Evolutionary conservation across 2,797 vertebrate genomes (phyloP).

Genomic region (Lates japonicus): DNA sequence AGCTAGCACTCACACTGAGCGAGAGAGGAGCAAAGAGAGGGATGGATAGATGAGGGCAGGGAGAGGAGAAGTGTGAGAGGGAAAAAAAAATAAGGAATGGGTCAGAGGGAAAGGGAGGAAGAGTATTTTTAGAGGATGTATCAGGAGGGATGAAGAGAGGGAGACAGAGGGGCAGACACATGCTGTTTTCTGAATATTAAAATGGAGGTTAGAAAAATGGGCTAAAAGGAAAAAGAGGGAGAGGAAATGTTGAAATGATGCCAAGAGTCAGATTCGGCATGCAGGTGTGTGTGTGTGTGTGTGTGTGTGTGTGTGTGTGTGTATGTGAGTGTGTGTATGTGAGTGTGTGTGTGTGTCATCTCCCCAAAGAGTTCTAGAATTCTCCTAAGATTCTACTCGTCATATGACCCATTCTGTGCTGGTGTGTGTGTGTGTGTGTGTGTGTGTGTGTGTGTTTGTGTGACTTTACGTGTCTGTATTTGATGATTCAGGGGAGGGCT

Average conservation of each 20-base stretch:
- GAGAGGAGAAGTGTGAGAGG: constrained; percentile 34
- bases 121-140: constrained; percentile 66
- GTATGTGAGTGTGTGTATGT: neutral
- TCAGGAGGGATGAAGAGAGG: constrained; percentile 32
- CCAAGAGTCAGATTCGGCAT: constrained; percentile 27
- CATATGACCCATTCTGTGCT: constrained; percentile 36
- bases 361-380: constrained; percentile 38
- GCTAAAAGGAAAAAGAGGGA: constrained; percentile 23
- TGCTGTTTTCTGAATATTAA: constrained; percentile 55
- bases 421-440: constrained; percentile 33
- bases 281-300: constrained; percentile 10
- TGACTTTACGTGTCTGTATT: constrained; percentile 52
- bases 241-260: constrained; percentile 23
- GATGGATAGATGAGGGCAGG: constrained; percentile 42
- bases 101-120: constrained; percentile 53
- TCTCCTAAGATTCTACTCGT: constrained; percentile 21
- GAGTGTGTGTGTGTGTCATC: neutral
- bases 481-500: constrained; percentile 82
- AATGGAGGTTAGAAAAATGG: constrained; percentile 48
- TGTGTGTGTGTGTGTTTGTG: constrained; percentile 40
- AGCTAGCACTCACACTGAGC: constrained; percentile 72
- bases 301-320: constrained; percentile 21
- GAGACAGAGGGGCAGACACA: constrained; percentile 19
- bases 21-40: constrained; percentile 37
- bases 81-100: constrained; percentile 42